phyloP scores from a whole-genome alignment of 2,113 vertebrate genomes.

The Neofelis nebulosa region DNA sequence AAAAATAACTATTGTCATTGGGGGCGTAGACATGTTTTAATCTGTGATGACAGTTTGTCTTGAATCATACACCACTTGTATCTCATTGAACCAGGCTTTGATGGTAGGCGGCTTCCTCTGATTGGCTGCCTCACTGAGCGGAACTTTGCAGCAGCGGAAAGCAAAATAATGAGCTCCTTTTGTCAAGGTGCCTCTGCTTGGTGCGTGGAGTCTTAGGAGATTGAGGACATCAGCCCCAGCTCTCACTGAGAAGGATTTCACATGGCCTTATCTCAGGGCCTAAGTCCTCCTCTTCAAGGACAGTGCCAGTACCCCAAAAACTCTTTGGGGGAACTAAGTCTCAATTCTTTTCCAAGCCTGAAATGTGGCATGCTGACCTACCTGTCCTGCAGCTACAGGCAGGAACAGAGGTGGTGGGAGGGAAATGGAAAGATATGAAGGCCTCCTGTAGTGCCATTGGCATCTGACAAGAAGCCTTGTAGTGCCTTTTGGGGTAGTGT shows the following conservation, averaged over 20 bases:
- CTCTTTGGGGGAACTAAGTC: background rate
- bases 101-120: background rate
- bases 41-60: constrained; percentile 64
- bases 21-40: constrained; percentile 66
- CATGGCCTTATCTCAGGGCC: background rate
- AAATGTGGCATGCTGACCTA: background rate
- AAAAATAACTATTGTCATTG: constrained; percentile 66
- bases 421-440: background rate
- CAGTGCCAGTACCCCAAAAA: background rate
- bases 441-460: fast-evolving
- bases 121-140: background rate
- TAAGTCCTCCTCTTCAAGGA: background rate
- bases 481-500: background rate
- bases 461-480: background rate
- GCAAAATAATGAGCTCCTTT: constrained; percentile 34
- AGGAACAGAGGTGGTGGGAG: background rate
- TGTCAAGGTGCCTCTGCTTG: background rate
- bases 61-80: background rate
- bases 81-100: constrained; percentile 42
- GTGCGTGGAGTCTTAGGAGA: fast-evolving
- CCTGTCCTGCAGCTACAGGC: background rate
- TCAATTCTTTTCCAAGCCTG: background rate
- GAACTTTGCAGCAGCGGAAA: background rate
- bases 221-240: background rate
- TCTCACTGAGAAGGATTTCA: background rate